Conservation (phyloP, 2,888 invertebrate genomes). For the Drosophila paucipuncta region DNA sequence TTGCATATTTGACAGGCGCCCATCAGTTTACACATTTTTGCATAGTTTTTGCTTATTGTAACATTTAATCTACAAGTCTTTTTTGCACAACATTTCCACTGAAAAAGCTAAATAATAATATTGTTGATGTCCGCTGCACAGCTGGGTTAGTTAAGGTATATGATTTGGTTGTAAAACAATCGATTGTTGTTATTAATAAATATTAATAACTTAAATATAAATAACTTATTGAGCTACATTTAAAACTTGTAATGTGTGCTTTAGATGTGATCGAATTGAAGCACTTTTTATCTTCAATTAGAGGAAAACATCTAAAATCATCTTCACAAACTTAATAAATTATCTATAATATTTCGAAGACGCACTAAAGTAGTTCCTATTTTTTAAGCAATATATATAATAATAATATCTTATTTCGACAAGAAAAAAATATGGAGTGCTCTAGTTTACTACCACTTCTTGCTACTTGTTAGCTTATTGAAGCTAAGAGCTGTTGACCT, state of each 20-base stretch:
- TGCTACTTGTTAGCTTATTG: slow-evolving; percentile 24
- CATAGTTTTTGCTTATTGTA: slow-evolving; percentile 44
- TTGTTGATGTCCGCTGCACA: not conserved
- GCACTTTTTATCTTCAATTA: not conserved
- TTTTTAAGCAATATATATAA: not conserved
- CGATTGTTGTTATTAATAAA: not conserved
- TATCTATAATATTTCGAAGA: not conserved
- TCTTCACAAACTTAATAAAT: not conserved
- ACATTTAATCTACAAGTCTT: slow-evolving; percentile 51
- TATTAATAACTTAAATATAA: not conserved
- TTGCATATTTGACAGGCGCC: slow-evolving; percentile 71
- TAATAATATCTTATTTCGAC: not conserved
- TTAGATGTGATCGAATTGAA: not conserved
- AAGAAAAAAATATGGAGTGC: not conserved
- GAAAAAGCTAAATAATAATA: slow-evolving; percentile 17
- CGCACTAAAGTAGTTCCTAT: not conserved
- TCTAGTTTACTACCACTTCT: not conserved
- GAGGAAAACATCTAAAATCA: not conserved
- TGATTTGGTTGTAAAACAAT: not conserved
- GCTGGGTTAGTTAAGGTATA: not conserved
- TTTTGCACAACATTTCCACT: slow-evolving; percentile 53
- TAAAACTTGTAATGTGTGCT: not conserved
- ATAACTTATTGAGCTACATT: not conserved
- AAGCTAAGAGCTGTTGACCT: slow-evolving; percentile 21
- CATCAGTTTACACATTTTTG: slow-evolving; percentile 43